Evolutionary conservation across 1,140 invertebrate genomes (phyloP), one percentile per base, ranked within the genome.

Genomic region (Bombus difficillimus): DNA sequence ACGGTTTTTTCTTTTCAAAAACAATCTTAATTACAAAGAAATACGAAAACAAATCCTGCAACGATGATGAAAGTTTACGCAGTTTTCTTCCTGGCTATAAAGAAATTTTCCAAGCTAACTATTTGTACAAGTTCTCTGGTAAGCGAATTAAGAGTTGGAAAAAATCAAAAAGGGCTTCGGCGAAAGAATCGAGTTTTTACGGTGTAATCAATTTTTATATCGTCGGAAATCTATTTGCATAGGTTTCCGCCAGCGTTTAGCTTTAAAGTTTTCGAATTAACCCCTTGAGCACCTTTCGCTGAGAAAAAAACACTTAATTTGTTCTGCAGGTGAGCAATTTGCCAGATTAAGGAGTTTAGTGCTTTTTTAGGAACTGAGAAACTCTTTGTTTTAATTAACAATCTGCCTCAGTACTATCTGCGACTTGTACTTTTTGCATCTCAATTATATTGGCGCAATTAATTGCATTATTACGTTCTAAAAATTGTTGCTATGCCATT

Each of bases 231-330:
- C 47, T 22, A 53, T 53, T 22, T 53, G 47, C 47, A 53, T 18
- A 53, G 47, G 47, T 34, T n/a, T 15, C 1, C 25, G 43, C 28
- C 41, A 28, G 1, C 37, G 13, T 74, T 47, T n/a, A 41, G n/a
- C 57, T 80, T 85, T 25, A 4, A n/a, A 86, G 53, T 74, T 73
- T 13, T 28, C 32, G 41, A 86, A 82, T 82, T 41, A 86, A 86
- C 37, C 62, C 79, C 22, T 75, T 85, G 10, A 34, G 6, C 53
- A 69, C 4, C 37, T 43, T 18, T 2, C 32, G 8, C 15, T 5
- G 5, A 5, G 10, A 2, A 34, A 47, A 18, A 68, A 74, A n/a
- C 28, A 37, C 3, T 4, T 47, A 66, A 43, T 34, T 74, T 79
- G 22, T 5, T 4, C 32, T 64, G 66, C 71, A 74, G 71, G 41